These are phyloP conservation scores for Columbina picui DNA, from an alignment of 2,113 vertebrate species.

Conservation along the genomic window DNA sequence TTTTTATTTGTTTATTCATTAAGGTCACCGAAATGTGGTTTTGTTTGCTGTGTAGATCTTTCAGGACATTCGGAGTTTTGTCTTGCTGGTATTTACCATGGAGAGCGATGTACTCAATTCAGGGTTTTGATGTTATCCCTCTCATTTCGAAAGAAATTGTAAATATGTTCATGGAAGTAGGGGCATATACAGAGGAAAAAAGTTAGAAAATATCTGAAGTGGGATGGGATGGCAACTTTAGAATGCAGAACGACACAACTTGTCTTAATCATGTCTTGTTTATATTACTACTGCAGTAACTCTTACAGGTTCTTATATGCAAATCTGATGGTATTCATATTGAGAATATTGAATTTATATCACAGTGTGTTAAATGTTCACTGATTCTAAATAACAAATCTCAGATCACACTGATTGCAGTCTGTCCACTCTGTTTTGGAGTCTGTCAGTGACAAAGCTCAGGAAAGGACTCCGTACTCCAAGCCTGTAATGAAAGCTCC, in stretches of 20 bases:
- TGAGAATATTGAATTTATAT: background rate
- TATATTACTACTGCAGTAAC: accelerated
- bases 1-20: background rate
- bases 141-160: background rate
- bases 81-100: background rate
- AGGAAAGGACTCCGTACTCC: background rate
- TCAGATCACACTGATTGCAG: background rate
- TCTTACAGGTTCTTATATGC: background rate
- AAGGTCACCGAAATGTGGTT: background rate
- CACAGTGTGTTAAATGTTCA: background rate
- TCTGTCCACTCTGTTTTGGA: background rate
- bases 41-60: background rate
- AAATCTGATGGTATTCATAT: background rate
- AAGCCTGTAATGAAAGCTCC: background rate
- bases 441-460: background rate
- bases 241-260: background rate
- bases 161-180: background rate
- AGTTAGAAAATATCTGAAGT: background rate
- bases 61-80: background rate
- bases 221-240: background rate
- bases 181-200: background rate
- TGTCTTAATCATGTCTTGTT: background rate
- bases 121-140: background rate
- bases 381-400: background rate
- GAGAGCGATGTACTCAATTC: background rate